Base-by-base conservation (phyloP, 2,888 invertebrate genomes). In the Tipula lateralis region DNA sequence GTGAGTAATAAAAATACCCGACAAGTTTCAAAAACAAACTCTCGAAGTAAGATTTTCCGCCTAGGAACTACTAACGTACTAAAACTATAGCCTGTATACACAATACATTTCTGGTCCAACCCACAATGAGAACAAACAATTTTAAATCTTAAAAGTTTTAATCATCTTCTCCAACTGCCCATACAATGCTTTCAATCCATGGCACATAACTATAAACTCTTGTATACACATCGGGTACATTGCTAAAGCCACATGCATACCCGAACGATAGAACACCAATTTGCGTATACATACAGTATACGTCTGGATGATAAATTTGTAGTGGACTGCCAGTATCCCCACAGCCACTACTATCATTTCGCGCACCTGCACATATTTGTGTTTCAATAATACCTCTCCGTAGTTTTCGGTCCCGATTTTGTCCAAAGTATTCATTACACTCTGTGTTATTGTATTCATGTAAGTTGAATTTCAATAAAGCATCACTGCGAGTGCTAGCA, bases 291-390 rank as follows among this genome's bases (percentile, higher is more conserved):
- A 91, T 87, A 84, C 91, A 91, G 9, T 87, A 32, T 6, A 87
- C 84, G 6, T 86, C 85, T 0, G 12, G 6, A 84, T 85, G 86
- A 44, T 86, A 87, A 6, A 90, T 86, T 34, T 88, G 88, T 29
- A 93, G 88, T 0, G 93, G 93, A 6, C 93, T 93, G 29, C 93
- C 93, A 81, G 92, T 92, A 88, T 93, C 93, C 16, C 93, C 93
- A 66, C 83, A 85, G n/a, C 85, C 85, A 12, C 85, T 85, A 5
- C 85, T 86, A 50, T 86, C 86, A 19, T 83, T 84, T 0, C 1
- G 29, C 44, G 34, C 1, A 85, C 85, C 86, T 9, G 85, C 85
- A 84, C 86, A 86, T 24, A 86, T n/a, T 85, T 19, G 84, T 82
- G 4, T 84, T 82, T n/a, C n/a, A 7, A 19, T 24, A 66, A 86